phyloP scores from a whole-genome alignment of 2,888 invertebrate genomes.

The Synanthedon vespiformis region DNA sequence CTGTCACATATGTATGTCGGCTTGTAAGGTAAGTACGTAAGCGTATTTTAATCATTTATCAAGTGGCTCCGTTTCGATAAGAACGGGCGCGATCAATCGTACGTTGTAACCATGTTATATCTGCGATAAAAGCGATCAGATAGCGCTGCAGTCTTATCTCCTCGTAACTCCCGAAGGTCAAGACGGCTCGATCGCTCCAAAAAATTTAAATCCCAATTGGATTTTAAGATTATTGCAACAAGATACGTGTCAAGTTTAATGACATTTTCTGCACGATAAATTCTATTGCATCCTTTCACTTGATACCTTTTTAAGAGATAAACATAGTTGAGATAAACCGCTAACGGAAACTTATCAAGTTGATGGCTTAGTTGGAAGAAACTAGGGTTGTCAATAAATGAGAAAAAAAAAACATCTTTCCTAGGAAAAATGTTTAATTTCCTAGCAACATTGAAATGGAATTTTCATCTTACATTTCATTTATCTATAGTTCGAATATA shows the following conservation, averaged over 20 bases:
- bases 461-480: no score
- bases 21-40: slow-evolving; percentile 42
- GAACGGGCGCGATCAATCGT: slow-evolving; percentile 49
- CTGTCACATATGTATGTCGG: slow-evolving; percentile 37
- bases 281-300: no score
- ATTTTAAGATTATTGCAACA: slow-evolving; percentile 25
- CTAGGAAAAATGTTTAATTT: no score
- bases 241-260: not conserved
- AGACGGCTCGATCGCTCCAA: slow-evolving; percentile 22
- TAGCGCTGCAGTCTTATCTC: slow-evolving; percentile 46
- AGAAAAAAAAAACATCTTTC: no score
- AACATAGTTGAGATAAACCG: no score
- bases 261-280: no score
- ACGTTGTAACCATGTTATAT: slow-evolving; percentile 29
- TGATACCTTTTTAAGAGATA: no score
- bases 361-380: no score
- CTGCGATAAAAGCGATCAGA: slow-evolving; percentile 33
- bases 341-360: no score
- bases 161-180: slow-evolving; percentile 40
- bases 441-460: no score
- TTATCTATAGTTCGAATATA: no score
- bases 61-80: slow-evolving; percentile 43
- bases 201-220: slow-evolving; percentile 21
- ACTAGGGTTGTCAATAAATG: no score
- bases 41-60: slow-evolving; percentile 59